These are phyloP conservation scores for Cyrtorhinus lividipennis DNA, from an alignment of 1,140 invertebrate species.

Conservation along the genomic window DNA sequence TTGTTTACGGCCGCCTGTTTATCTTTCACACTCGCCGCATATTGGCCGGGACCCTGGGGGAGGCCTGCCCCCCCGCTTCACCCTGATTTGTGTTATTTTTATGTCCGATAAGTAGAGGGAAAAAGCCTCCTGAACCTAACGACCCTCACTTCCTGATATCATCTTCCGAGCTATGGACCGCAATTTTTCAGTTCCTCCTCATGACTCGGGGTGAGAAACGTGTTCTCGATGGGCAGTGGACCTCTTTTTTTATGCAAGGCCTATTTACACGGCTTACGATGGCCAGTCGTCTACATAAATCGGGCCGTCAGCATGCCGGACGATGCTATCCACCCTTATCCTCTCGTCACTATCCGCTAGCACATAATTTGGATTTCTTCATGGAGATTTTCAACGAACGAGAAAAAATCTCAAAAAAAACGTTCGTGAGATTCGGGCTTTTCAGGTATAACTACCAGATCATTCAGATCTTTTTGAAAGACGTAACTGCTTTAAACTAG, in stretches of 20 bases:
- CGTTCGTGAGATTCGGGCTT: too few species aligned
- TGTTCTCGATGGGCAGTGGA: background rate
- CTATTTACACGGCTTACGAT: background rate
- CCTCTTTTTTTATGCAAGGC: background rate
- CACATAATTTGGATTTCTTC: too few species aligned
- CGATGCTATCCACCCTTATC: too few species aligned
- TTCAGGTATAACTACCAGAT: too few species aligned
- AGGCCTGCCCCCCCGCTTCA: background rate
- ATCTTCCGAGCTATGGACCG: conserved; percentile 7
- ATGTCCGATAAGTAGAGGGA: conserved; percentile 10
- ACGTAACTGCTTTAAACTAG: too few species aligned
- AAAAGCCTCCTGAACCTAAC: conserved; percentile 2
- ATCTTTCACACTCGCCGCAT: conserved; percentile 16
- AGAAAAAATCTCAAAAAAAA: too few species aligned
- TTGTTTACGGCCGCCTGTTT: conserved; percentile 15
- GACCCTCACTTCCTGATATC: conserved; percentile 5
- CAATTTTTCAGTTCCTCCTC: conserved; percentile 2
- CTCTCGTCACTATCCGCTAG: too few species aligned
- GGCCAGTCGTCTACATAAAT: background rate
- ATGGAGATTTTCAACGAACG: too few species aligned
- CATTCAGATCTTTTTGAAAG: too few species aligned
- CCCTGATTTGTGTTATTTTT: conserved; percentile 13
- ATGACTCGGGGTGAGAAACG: background rate
- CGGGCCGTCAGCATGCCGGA: too few species aligned
- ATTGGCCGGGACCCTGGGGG: conserved; percentile 13